Conservation (phyloP, 2,888 invertebrate species). For the Cyrtodaria siliqua region DNA sequence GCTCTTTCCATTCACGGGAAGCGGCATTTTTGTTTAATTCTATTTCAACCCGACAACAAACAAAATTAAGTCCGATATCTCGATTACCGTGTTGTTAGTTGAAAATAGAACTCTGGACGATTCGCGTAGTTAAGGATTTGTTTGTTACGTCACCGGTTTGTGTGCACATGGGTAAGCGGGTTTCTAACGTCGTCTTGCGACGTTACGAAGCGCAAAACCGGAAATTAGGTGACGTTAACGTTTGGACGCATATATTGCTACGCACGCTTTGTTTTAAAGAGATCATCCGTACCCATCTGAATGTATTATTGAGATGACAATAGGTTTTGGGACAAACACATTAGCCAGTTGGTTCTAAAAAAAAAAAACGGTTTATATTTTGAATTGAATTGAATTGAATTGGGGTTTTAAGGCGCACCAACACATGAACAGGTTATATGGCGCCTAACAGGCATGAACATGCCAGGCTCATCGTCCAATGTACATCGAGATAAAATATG, state of each 20-base stretch:
- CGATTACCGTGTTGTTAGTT: conserved; percentile 1
- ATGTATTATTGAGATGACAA: no score
- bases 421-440: no score
- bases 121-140: conserved; percentile 72
- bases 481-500: no score
- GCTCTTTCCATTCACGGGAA: conserved; percentile 74
- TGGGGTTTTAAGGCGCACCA: no score
- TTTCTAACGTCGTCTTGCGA: conserved; percentile 32
- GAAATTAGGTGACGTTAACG: conserved; percentile 1
- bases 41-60: background rate
- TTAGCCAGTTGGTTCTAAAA: no score
- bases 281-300: no score
- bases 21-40: conserved; percentile 63
- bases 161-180: conserved; percentile 41
- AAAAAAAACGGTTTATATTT: no score
- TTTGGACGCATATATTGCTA: background rate
- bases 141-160: conserved; percentile 69
- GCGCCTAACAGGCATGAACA: no score
- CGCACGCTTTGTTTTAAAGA: no score
- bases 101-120: conserved; percentile 32
- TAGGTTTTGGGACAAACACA: no score
- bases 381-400: no score
- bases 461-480: no score
- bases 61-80: conserved; percentile 2
- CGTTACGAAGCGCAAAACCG: background rate